These are phyloP conservation scores for Equus przewalskii DNA, from an alignment of 2,113 vertebrate genomes.

Conservation along the genomic window DNA sequence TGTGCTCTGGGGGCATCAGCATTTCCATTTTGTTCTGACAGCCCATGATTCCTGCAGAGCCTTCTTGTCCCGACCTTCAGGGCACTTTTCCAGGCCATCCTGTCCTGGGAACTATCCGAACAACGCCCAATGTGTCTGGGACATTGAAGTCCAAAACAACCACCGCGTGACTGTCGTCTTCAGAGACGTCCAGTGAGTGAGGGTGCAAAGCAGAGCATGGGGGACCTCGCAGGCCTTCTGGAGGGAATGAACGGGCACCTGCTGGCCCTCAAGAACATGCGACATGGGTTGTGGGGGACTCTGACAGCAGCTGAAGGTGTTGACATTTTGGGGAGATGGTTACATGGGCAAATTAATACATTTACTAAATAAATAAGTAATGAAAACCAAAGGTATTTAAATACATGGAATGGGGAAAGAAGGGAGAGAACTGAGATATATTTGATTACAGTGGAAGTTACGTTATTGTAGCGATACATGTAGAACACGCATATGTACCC, in stretches of 20 bases:
- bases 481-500: too few relatives aligned
- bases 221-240: neutral
- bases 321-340: neutral
- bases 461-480: neutral
- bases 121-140: conserved; percentile 85
- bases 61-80: conserved; percentile 77
- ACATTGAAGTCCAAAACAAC: conserved; percentile 84
- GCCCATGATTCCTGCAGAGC: conserved; percentile 81
- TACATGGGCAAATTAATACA: neutral
- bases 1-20: neutral
- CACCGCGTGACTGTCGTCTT: conserved; percentile 72
- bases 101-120: conserved; percentile 85
- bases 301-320: neutral
- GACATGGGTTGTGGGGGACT: neutral
- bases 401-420: neutral
- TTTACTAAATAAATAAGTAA: neutral
- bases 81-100: conserved; percentile 81
- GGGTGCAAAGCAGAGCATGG: neutral
- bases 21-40: neutral
- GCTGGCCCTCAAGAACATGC: neutral
- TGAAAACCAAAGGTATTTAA: neutral
- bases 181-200: conserved; percentile 84
- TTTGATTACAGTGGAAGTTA: neutral
- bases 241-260: neutral
- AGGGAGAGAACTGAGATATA: neutral